Evolutionary conservation across 2,797 vertebrate genomes (phyloP), one percentile per base, ranked within the genome.

Genomic region (Huso huso): DNA sequence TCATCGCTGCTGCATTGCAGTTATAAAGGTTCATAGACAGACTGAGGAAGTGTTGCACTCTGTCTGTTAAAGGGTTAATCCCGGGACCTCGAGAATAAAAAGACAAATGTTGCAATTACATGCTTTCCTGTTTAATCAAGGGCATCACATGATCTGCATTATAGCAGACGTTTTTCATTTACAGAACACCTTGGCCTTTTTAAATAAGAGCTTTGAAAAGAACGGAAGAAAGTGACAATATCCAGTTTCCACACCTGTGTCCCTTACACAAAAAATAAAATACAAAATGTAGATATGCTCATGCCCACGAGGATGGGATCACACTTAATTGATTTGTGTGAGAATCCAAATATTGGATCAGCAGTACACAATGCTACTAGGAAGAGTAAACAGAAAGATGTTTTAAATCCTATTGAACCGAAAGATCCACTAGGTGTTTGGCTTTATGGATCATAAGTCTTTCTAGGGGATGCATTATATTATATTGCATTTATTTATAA

Each of bases 101-200:
- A 37, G 8, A 67, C 57, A 60, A 37, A 61, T 15, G 49, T 61
- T 49, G n/a, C 48, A 61, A 18, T 61, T 67, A 23, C 50, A 50
- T 10, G 50, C 23, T 51, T 37, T 53, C 48, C 60, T 55, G 51
- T 63, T 55, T 62, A 62, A 68, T 68, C 49, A 48, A 2, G 18
- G 51, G 23, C 7, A 68, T 52, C 8, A 62, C 50, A 55, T 62
- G 49, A 6, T 67, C 48, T 67, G 66, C 60, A 62, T 67, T 50
- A 55, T 48, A 51, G n/a, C 66, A 48, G 18, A 49, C 61, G 18
- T 51, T 53, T 65, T 52, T 65, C 15, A 65, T 68, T 62, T 61
- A 13, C 11, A 15, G 48, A 48, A 49, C 50, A 15, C 10, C 37
- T 12, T 12, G n/a, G 10, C 10, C 64, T 53, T 66, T 62, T 51